Evolutionary conservation across 2,113 vertebrate species (phyloP).

Genomic region (Tamias sibiricus): DNA sequence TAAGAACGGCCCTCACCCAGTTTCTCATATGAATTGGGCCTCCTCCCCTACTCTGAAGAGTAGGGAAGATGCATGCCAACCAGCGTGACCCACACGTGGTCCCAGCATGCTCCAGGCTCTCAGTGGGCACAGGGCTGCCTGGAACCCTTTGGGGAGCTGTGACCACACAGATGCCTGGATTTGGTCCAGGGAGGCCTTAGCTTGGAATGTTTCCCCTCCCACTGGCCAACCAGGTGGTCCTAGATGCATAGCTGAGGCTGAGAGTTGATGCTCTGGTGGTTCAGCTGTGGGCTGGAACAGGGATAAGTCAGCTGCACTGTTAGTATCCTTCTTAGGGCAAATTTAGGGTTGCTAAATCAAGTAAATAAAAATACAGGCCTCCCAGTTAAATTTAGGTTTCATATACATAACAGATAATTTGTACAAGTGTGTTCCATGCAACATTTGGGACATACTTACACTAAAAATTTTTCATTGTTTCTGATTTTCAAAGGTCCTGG

Average conservation of each 20-base stretch:
- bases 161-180: background rate
- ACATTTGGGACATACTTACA: background rate
- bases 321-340: background rate
- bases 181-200: background rate
- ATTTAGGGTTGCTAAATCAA: background rate
- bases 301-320: background rate
- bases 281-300: background rate
- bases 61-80: background rate
- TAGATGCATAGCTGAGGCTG: background rate
- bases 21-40: background rate
- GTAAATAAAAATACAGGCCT: background rate
- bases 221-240: background rate
- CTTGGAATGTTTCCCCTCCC: background rate
- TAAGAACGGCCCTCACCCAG: background rate
- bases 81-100: background rate
- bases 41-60: background rate
- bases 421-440: background rate
- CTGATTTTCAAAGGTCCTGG: slow-evolving; percentile 24
- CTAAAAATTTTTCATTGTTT: background rate
- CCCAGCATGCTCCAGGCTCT: background rate
- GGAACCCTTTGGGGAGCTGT: no score
- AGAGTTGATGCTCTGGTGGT: background rate
- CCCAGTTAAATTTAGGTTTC: background rate
- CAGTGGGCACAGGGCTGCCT: background rate
- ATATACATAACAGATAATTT: background rate